phyloP scores from a whole-genome alignment of 2,888 invertebrate genomes.

The Macropis europaea region DNA sequence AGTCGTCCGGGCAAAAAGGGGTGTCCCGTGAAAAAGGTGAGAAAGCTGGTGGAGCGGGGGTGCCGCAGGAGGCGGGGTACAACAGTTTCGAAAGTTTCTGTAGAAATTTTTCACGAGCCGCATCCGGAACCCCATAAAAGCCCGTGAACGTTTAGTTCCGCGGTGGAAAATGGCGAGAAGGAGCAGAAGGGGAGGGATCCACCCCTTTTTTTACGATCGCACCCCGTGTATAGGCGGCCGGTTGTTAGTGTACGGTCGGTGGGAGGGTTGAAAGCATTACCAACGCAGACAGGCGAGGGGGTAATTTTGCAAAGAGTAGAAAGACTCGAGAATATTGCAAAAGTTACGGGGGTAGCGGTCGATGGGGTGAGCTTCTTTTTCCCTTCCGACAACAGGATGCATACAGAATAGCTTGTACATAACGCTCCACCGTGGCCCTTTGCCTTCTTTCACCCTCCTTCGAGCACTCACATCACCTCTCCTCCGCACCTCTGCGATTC shows the following conservation, averaged over 20 bases:
- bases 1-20: conserved; percentile 26
- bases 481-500: background rate
- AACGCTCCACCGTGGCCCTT: conserved; percentile 11
- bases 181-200: background rate
- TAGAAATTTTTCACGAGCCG: conserved; percentile 52
- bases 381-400: conserved; percentile 65
- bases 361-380: conserved; percentile 49
- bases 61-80: background rate
- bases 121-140: conserved; percentile 49
- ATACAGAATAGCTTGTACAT: conserved; percentile 62
- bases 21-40: conserved; percentile 12
- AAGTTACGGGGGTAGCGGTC: conserved; percentile 56
- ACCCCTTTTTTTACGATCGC: conserved; percentile 38
- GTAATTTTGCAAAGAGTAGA: conserved; percentile 66
- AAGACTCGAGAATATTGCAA: conserved; percentile 71
- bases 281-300: conserved; percentile 24
- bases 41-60: conserved; percentile 1
- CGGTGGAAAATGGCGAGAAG: conserved; percentile 11
- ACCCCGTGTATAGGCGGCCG: conserved; percentile 20
- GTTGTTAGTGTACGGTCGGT: conserved; percentile 29
- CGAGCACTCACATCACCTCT: no score
- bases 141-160: conserved; percentile 41
- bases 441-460: background rate
- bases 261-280: conserved; percentile 56
- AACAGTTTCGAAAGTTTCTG: conserved; percentile 46